phyloP scores from a whole-genome alignment of 2,113 vertebrate species.

The Psittacara wagleri region DNA sequence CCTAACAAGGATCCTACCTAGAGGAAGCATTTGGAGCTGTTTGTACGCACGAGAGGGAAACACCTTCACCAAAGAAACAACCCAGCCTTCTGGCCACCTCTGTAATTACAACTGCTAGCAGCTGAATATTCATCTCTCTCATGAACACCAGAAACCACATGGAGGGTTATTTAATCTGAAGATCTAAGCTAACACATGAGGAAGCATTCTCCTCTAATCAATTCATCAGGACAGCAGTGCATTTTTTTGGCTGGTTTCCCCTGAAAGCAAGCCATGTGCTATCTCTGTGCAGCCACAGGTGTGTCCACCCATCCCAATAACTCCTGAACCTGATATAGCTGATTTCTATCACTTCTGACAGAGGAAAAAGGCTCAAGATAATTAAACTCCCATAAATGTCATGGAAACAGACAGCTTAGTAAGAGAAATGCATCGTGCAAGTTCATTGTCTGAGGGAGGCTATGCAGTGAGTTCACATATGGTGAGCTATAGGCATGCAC shows the following conservation, averaged over 20 bases:
- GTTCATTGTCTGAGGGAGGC: not conserved
- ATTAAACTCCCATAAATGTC: slow-evolving; percentile 18
- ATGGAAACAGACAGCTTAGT: not conserved
- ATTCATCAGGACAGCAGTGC: not conserved
- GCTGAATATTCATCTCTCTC: not conserved
- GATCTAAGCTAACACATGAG: not conserved
- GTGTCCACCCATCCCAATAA: not conserved
- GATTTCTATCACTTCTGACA: slow-evolving; percentile 15
- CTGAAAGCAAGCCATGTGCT: not conserved
- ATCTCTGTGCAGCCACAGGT: not conserved
- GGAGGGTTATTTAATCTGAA: not conserved
- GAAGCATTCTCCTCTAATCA: not conserved
- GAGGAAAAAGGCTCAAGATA: not conserved
- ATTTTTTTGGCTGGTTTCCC: not conserved
- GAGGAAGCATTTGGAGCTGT: not conserved
- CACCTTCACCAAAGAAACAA: not conserved
- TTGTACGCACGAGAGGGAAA: fast-evolving
- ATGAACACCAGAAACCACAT: not conserved
- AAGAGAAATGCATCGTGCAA: not conserved
- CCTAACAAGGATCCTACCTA: fast-evolving
- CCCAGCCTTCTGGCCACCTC: not conserved
- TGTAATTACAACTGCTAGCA: not conserved
- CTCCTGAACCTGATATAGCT: not conserved
- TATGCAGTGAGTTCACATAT: not conserved
- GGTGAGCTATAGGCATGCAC: fast-evolving